Base-by-base conservation (phyloP, 2,797 vertebrate species). In the Echeneis naucrates region DNA sequence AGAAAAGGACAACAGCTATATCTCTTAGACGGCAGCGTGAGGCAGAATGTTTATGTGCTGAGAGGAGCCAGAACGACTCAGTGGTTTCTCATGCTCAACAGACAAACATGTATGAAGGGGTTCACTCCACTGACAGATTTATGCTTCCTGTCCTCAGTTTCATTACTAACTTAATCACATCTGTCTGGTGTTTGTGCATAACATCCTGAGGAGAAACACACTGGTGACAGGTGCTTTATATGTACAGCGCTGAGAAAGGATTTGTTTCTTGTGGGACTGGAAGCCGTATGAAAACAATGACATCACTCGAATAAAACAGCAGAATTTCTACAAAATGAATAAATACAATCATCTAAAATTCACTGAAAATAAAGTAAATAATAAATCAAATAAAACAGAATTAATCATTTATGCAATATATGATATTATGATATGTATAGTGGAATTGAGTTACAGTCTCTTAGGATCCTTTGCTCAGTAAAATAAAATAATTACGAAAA, bases 1-100 rank as follows among this genome's bases (percentile, higher is more conserved):
- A 74, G 79, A 92, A 89, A 90, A 89, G 86, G 74, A 87, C 88
- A 89, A 89, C 84, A 85, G 79, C 82, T 86, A 84, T 78, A 85
- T 86, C 72, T 83, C 66, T 79, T 76, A 65, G 70, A 44, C 68
- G 19, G 63, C 74, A 5, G 26, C 35, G 65, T 80, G 80, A 83
- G 78, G 14, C 58, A 16, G 52, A 69, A 69, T 83, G 80, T 76
- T 83, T 78, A 61, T 85, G 79, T 68, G 82, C 58, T 5, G 63
- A 58, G 70, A 73, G 51, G 72, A 61, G 56, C 16, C 37, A 9
- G n/a, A 68, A 44, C 67, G 69, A 50, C 56, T 48, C 65, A 61
- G 64, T 63, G 56, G 30, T 63, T 72, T 72, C 62, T 67, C 62
- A 68, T 9, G 9, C 61, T 72, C 68, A 1, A 19, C 67, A 50